Percentiles rank a stretch among this genome's conserved stretches.
These are phyloP conservation scores for Craseonycteris thonglongyai DNA, from an alignment of 2,113 vertebrate genomes.

Conservation along the genomic window DNA sequence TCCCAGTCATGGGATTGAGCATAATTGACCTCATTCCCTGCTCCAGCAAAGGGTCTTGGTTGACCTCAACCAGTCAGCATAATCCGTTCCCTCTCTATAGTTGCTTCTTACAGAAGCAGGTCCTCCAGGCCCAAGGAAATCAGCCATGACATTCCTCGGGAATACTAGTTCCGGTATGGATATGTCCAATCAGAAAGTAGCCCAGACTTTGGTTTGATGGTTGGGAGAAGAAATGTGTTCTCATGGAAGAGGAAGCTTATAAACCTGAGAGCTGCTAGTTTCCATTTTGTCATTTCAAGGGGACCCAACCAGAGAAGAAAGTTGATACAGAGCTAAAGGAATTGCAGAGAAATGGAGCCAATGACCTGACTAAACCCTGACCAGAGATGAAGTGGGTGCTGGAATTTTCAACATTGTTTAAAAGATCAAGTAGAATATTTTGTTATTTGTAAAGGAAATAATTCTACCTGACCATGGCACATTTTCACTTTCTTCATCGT, in stretches of 20 bases:
- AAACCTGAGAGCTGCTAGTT: background rate
- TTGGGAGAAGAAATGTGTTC: background rate
- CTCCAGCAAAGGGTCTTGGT: background rate
- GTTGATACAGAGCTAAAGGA: background rate
- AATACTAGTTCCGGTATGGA: background rate
- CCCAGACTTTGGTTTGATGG: background rate
- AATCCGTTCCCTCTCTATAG: background rate
- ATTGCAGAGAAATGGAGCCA: background rate
- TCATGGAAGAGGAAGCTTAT: background rate
- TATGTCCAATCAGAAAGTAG: background rate
- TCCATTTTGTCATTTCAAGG: background rate
- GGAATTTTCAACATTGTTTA: background rate
- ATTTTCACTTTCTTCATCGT: background rate
- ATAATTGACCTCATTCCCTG: background rate
- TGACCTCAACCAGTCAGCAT: background rate
- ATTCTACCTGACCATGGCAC: background rate
- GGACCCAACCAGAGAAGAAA: background rate
- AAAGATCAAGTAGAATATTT: background rate
- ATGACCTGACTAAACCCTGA: background rate
- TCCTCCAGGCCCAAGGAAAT: background rate
- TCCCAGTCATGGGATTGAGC: background rate
- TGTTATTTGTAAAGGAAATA: background rate
- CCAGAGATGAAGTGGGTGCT: background rate
- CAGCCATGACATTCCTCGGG: background rate
- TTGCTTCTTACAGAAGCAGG: background rate